phyloP scores from a whole-genome alignment of 1,140 invertebrate genomes.

The Sitodiplosis mosellana region DNA sequence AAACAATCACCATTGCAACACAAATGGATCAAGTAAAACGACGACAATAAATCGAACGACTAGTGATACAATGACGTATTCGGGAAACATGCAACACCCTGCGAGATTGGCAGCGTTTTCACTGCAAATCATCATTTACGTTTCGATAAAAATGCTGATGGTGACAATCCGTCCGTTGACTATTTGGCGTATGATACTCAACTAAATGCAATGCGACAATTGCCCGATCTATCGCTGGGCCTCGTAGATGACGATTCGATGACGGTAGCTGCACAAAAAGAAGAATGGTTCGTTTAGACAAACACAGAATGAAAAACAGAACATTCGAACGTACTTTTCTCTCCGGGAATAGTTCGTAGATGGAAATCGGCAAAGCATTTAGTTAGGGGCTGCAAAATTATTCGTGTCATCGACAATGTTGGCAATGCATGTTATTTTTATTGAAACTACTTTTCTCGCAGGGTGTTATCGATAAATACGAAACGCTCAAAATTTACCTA shows the following conservation, averaged over 20 bases:
- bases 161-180: conserved; percentile 23
- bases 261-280: conserved; percentile 33
- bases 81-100: conserved; percentile 89
- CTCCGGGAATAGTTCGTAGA: too few species aligned
- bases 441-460: too few species aligned
- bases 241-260: too few species aligned
- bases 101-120: conserved; percentile 61
- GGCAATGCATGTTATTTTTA: too few species aligned
- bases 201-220: conserved; percentile 23
- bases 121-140: conserved; percentile 31
- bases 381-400: too few species aligned
- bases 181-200: conserved; percentile 24
- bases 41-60: conserved; percentile 30
- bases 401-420: too few species aligned
- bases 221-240: conserved; percentile 24
- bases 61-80: conserved; percentile 27
- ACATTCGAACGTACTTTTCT: too few species aligned
- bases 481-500: too few species aligned
- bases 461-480: too few species aligned
- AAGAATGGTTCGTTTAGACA: conserved; percentile 49
- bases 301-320: too few species aligned
- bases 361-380: too few species aligned
- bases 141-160: conserved; percentile 25
- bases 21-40: conserved; percentile 52
- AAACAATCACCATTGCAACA: conserved; percentile 42